Base-by-base conservation (phyloP, 1,140 invertebrate species). In the Anastrepha obliqua region DNA sequence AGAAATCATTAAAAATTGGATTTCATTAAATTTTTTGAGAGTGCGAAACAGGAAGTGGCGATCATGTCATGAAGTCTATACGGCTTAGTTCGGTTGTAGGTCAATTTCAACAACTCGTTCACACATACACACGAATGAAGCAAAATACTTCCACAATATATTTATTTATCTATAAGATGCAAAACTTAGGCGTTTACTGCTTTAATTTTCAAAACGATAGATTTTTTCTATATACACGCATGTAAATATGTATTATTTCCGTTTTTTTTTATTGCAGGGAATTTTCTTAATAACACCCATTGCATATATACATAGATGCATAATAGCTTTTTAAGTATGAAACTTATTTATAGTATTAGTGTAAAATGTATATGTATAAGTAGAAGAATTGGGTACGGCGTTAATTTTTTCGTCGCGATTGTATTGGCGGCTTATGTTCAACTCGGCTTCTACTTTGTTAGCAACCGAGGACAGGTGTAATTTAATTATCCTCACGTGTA, bases 401-500 rank as follows among this genome's bases (percentile, higher is more conserved):
- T 62, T 62, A 62, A 62, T 62, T 62, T 62, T n/a, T n/a, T 62
- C n/a, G n/a, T 62, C 1, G 9, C n/a, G 5, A 15, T 62, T 62
- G 8, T 13, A 62, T 17, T 62, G 60, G 5, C 60, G 4, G 11
- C n/a, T 55, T 17, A 81, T 55, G n/a, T 8, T 13, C 44, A 81
- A 81, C 74, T 8, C 9, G 55, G 0, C 8, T 86, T 86, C 44
- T 17, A 86, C 6, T 62, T 86, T 59, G 1, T 62, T 2, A 86
- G 81, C 51, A 20, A 74, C n/a, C 58, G 59, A 60, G 58, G 85
- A 86, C 85, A 86, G 85, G 85, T 86, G 85, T 86, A 86, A 86
- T 86, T 42, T 86, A 86, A 86, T 86, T 86, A 86, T 86, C 59
- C 85, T 86, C 6, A 44, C 85, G 47, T 81, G 47, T 55, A 81